Conservation (phyloP, 2,888 invertebrate genomes). For the Linnaemya tessellans region DNA sequence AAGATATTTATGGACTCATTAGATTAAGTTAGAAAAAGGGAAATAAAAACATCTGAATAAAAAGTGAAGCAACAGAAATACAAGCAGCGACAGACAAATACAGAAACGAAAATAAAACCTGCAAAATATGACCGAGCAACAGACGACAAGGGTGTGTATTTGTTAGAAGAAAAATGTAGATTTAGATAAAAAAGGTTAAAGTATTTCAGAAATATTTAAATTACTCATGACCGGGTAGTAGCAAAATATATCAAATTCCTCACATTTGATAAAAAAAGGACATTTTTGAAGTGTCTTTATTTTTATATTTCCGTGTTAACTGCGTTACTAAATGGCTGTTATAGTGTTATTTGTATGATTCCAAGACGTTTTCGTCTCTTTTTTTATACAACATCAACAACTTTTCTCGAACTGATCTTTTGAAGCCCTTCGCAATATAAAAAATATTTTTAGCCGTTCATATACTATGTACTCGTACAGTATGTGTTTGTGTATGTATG, state of each 20-base stretch:
- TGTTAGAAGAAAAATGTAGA: slow-evolving; percentile 40
- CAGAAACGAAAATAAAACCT: slow-evolving; percentile 22
- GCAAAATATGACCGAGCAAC: slow-evolving; percentile 27
- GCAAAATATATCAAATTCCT: slow-evolving; percentile 22
- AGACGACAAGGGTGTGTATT: slow-evolving; percentile 56
- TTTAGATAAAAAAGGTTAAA: slow-evolving; percentile 61
- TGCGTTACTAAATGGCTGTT: slow-evolving; percentile 45
- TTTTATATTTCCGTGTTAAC: slow-evolving; percentile 14
- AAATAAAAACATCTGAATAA: slow-evolving; percentile 20
- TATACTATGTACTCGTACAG: no score
- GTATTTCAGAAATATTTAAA: slow-evolving; percentile 58
- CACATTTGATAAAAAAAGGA: slow-evolving; percentile 35
- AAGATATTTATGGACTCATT: slow-evolving; percentile 67
- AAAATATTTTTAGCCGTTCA: no score
- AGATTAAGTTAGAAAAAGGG: slow-evolving; percentile 45
- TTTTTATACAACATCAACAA: slow-evolving; percentile 14
- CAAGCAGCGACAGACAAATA: slow-evolving; percentile 4
- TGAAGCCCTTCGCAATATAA: no score
- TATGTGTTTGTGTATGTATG: no score
- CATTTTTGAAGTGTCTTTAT: neutral
- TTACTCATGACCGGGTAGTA: slow-evolving; percentile 20
- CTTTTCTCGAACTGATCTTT: no score
- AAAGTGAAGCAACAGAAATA: slow-evolving; percentile 27
- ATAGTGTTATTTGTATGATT: slow-evolving; percentile 26
- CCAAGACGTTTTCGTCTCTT: slow-evolving; percentile 17